Conservation (phyloP, 1,140 invertebrate species). For the Lepidurus packardi region DNA sequence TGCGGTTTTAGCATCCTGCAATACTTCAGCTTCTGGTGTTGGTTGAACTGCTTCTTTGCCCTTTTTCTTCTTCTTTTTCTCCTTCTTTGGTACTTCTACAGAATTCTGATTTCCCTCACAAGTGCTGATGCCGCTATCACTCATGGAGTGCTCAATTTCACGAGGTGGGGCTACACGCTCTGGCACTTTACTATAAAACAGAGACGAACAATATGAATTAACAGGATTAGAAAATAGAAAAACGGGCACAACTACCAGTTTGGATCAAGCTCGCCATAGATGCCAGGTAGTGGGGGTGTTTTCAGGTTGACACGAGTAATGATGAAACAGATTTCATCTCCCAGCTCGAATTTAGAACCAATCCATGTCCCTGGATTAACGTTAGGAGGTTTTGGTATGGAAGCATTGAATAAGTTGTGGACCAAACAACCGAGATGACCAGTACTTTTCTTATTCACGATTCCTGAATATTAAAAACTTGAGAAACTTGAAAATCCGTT, state of each 20-base stretch:
- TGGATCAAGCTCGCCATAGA: not conserved
- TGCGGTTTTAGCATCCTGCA: not conserved
- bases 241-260: not conserved
- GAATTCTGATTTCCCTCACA: not conserved
- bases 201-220: too few relatives aligned
- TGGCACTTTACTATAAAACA: not conserved
- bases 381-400: constrained; percentile 21
- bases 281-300: not conserved
- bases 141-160: not conserved
- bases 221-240: not conserved
- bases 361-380: not conserved
- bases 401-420: constrained; percentile 25
- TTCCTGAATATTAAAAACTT: not conserved
- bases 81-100: not conserved
- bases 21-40: not conserved
- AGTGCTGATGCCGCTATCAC: constrained; percentile 7
- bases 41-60: not conserved
- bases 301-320: constrained; percentile 16
- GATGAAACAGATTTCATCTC: constrained; percentile 13
- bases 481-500: not conserved
- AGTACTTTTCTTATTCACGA: constrained; percentile 27
- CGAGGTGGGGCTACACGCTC: not conserved
- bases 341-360: constrained; percentile 17
- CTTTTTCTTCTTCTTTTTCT: constrained; percentile 10
- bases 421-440: constrained; percentile 24